A percentile compares a stretch with the other conserved stretches of the same genome.
These are phyloP conservation scores for Drosophila subobscura DNA, from an alignment of 1,140 invertebrate species.

Conservation along the genomic window DNA sequence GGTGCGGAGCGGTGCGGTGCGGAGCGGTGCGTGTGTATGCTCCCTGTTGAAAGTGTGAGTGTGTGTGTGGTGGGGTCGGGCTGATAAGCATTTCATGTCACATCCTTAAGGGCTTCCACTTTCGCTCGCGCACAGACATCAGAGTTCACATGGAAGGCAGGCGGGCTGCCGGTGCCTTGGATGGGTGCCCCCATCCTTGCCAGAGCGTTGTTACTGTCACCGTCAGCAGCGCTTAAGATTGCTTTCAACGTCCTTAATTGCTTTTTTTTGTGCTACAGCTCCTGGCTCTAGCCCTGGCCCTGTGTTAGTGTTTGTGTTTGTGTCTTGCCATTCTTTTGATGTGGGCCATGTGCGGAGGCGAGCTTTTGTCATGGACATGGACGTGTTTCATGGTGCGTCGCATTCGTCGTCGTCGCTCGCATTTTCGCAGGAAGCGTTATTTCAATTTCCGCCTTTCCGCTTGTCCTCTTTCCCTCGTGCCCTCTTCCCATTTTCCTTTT, in stretches of 20 bases:
- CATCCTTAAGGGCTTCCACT: conserved; percentile 74
- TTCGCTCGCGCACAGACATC: conserved; percentile 43
- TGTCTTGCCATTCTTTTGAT: conserved; percentile 67
- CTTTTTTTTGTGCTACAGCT: conserved; percentile 50
- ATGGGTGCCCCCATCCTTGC: conserved; percentile 12
- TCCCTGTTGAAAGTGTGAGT: conserved; percentile 32
- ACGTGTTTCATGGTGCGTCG: conserved; percentile 40
- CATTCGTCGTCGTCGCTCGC: conserved; percentile 40
- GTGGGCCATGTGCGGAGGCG: conserved; percentile 53
- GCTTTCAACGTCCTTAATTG: conserved; percentile 83
- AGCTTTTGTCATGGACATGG: conserved; percentile 73
- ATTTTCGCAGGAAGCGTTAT: conserved; percentile 77
- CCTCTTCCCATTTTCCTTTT: conserved; percentile 7
- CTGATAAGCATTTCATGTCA: conserved; percentile 83
- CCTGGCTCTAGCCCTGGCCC: conserved; percentile 4
- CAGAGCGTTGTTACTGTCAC: conserved; percentile 63
- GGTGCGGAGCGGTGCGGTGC: neutral
- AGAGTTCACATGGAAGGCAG: conserved; percentile 60
- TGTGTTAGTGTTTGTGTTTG: conserved; percentile 27
- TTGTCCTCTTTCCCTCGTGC: conserved; percentile 15
- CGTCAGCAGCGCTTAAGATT: conserved; percentile 79
- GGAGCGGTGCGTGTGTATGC: conserved; percentile 10
- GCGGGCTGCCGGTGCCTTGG: neutral
- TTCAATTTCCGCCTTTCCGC: conserved; percentile 80
- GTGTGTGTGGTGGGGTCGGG: conserved; percentile 16